Evolutionary conservation across 2,888 invertebrate species (phyloP), one percentile per base, ranked within the genome.

Genomic region (Apotomis betuletana): DNA sequence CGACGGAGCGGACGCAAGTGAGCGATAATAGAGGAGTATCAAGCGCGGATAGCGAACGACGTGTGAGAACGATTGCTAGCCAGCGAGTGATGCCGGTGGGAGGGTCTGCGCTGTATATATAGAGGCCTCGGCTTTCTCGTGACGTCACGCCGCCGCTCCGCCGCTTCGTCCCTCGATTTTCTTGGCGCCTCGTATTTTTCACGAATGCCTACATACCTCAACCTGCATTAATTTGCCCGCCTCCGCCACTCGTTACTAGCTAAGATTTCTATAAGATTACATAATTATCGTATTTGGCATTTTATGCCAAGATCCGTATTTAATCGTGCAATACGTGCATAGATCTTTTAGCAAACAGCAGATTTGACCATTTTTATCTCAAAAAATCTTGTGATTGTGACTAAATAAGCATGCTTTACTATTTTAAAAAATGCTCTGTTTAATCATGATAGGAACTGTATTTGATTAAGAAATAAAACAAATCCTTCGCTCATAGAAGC

Each of bases 111-210:
- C 74, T 81, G 82, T 82, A 89, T 93, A 79, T 93, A 93, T 92
- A 93, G 87, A 88, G 91, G 85, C 90, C 90, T 90, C 91, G 90
- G 87, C 84, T 88, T 88, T 87, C 85, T 82, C 79, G 85, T 92
- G 92, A 92, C 92, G 92, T 92, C 74, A 78, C 79, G 73, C 70
- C 75, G 76, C 81, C 84, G 70, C 81, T 77, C 84, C 83, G 82
- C 82, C 27, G 78, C 81, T 78, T 81, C 79, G 81, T 79, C 83
- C 74, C 74, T 76, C 76, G 76, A 86, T 89, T 89, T 90, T 88
- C 87, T 84, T 86, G 85, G 81, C 85, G 83, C 83, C 82, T 81
- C 81, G 67, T 77, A 82, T 84, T 90, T 88, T 88, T 85, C 87
- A 84, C 82, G 77, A 81, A 83, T 61, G 57, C 67, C 57, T 61